Percentiles rank a stretch among this genome's conserved stretches.
phyloP scores from a whole-genome alignment of 2,113 vertebrate species.

The Tiliqua scincoides region DNA sequence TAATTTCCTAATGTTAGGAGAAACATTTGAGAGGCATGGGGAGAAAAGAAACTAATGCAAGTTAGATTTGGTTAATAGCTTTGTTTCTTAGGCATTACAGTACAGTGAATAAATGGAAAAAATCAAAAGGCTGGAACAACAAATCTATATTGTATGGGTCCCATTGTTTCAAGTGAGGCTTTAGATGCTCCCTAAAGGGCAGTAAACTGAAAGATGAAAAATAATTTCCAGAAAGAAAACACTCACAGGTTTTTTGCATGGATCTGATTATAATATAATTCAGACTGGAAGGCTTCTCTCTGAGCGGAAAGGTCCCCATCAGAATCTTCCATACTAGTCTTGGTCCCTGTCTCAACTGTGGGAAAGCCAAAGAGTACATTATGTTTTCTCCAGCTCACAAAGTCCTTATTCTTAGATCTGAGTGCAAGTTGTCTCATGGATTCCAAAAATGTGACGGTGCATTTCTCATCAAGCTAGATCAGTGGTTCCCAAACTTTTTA shows the following conservation, averaged over 20 bases:
- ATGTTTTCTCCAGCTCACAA: not conserved
- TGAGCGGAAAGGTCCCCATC: not conserved
- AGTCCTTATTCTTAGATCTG: not conserved
- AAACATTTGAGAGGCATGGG: not conserved
- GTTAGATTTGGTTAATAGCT: not conserved
- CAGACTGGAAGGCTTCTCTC: slow-evolving; percentile 24
- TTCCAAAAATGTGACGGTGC: not conserved
- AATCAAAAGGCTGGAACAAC: not conserved
- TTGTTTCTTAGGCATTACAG: not conserved
- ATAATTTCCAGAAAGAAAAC: not conserved
- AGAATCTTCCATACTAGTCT: slow-evolving; percentile 57
- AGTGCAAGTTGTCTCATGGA: not conserved
- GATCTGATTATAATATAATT: slow-evolving; percentile 25
- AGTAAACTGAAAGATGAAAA: not conserved
- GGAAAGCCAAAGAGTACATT: not conserved
- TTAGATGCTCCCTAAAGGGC: not conserved
- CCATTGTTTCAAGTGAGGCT: not conserved
- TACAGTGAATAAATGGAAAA: not conserved
- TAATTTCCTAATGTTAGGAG: not conserved
- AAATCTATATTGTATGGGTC: not conserved
- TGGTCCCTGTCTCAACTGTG: not conserved
- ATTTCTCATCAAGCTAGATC: not conserved
- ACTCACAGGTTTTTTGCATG: slow-evolving; percentile 72
- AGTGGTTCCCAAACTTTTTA: no score
- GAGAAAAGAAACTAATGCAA: not conserved